Percentiles rank a stretch among this genome's conserved stretches.
phyloP scores from a whole-genome alignment of 2,797 vertebrate genomes.

The Urocyon cinereoargenteus region DNA sequence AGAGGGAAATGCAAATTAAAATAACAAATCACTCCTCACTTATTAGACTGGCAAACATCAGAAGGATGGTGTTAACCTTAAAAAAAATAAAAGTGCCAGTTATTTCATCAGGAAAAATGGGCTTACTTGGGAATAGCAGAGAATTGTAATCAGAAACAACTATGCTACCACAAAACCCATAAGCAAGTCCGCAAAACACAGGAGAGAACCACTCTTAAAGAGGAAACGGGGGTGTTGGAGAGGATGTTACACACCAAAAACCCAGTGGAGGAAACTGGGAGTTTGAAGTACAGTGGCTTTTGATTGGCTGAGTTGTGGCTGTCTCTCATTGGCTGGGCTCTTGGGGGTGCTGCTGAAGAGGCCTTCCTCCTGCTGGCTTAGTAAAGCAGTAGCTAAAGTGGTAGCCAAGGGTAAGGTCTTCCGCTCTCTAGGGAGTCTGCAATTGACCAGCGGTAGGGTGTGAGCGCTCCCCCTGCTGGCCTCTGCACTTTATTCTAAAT shows the following conservation, averaged over 20 bases:
- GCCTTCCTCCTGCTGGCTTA: neutral
- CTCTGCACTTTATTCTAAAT: neutral
- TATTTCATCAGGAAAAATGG: neutral
- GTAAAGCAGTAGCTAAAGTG: neutral
- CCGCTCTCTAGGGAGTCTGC: neutral
- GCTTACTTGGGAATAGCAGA: neutral
- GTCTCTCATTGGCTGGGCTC: neutral
- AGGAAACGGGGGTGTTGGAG: neutral
- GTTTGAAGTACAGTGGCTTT: neutral
- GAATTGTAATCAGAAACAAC: neutral
- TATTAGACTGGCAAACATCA: neutral
- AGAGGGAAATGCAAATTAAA: neutral
- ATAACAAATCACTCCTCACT: neutral
- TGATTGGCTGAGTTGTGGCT: neutral
- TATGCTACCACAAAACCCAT: rapidly evolving
- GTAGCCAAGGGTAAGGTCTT: neutral
- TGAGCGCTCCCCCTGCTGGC: neutral
- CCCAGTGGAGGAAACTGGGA: neutral
- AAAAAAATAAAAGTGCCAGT: neutral
- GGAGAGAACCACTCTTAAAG: neutral
- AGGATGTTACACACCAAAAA: neutral
- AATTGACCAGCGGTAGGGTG: neutral
- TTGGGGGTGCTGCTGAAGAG: neutral
- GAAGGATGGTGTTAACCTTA: neutral
- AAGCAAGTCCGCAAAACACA: neutral